These are phyloP conservation scores for Tolypeutes matacus DNA, from an alignment of 2,797 vertebrate genomes.

Conservation along the genomic window DNA sequence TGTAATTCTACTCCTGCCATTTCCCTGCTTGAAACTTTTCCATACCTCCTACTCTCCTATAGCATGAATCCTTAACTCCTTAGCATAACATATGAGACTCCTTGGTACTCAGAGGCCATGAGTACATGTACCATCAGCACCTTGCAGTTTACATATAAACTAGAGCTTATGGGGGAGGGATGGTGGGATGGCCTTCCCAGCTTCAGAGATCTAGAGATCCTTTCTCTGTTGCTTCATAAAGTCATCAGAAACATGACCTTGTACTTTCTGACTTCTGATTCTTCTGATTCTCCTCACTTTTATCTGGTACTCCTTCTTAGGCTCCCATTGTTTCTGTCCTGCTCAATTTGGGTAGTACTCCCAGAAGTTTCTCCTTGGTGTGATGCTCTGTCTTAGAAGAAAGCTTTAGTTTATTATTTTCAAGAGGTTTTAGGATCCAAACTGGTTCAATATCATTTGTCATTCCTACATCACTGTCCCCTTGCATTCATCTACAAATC, in stretches of 20 bases:
- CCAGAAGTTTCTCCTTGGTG: neutral
- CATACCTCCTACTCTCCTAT: neutral
- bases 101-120: neutral
- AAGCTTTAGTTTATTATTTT: neutral
- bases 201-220: neutral
- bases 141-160: neutral
- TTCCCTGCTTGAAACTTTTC: neutral
- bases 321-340: neutral
- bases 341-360: neutral
- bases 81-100: neutral
- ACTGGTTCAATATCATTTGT: neutral
- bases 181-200: neutral
- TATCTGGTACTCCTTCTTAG: neutral
- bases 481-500: neutral
- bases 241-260: neutral
- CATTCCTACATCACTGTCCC: neutral
- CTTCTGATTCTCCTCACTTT: neutral
- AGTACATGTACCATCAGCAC: neutral
- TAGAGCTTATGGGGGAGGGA: neutral
- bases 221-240: neutral
- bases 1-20: neutral
- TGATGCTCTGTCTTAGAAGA: neutral
- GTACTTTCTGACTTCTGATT: neutral
- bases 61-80: neutral
- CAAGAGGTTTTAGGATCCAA: neutral